These are phyloP conservation scores for Parochlus steinenii DNA, from an alignment of 2,888 invertebrate genomes.

Conservation along the genomic window DNA sequence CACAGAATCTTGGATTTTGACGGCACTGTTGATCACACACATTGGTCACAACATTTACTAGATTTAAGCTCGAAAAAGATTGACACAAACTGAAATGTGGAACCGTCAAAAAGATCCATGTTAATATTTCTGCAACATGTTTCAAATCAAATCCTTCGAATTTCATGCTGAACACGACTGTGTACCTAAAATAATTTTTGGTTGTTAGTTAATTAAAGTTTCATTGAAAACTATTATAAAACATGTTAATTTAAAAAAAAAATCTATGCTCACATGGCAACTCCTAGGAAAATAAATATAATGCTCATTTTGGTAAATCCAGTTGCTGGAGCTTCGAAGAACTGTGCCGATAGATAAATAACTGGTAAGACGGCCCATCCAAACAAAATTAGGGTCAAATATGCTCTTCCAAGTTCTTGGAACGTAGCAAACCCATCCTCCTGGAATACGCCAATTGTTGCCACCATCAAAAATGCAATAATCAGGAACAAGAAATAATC, in stretches of 20 bases:
- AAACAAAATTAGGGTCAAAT: slow-evolving; percentile 44
- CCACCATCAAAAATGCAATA: not conserved
- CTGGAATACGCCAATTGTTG: slow-evolving; percentile 9
- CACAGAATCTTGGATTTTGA: slow-evolving; percentile 13
- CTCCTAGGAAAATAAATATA: slow-evolving; percentile 46
- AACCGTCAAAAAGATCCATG: slow-evolving; percentile 48
- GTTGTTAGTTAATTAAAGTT: too few species aligned
- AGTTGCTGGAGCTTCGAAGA: slow-evolving; percentile 48
- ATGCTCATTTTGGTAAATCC: slow-evolving; percentile 57
- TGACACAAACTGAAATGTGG: slow-evolving; percentile 50
- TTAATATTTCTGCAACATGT: slow-evolving; percentile 39
- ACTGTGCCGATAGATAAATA: slow-evolving; percentile 47
- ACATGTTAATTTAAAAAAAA: too few species aligned
- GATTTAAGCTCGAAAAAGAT: slow-evolving; percentile 28
- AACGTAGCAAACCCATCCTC: slow-evolving; percentile 8
- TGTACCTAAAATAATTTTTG: too few species aligned
- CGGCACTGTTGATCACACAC: slow-evolving; percentile 10
- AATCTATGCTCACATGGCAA: too few species aligned
- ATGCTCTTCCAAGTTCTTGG: slow-evolving; percentile 31
- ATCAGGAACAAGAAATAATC: slow-evolving; percentile 4
- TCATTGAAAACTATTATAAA: too few species aligned
- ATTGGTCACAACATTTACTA: slow-evolving; percentile 18
- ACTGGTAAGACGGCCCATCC: slow-evolving; percentile 54
- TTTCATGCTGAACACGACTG: slow-evolving; percentile 32
- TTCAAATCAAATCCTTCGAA: slow-evolving; percentile 40